Conservation (phyloP, 2,888 invertebrate genomes). For the Ectropis crepuscularia region DNA sequence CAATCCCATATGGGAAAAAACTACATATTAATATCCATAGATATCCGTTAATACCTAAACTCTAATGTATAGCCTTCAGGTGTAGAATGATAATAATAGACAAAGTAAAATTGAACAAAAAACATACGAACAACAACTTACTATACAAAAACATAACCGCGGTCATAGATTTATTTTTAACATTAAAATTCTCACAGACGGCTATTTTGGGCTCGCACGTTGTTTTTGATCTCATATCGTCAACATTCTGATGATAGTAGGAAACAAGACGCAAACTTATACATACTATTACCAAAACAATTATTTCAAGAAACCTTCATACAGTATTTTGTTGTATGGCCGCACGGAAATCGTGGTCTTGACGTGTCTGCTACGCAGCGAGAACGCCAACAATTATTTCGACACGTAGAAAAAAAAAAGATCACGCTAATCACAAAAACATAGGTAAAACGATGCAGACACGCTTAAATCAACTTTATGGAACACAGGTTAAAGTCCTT, state of each 20-base stretch:
- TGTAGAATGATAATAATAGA: background rate
- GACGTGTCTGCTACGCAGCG: background rate
- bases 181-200: conserved; percentile 46
- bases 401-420: conserved; percentile 12
- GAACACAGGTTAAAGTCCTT: background rate
- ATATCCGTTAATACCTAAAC: no score
- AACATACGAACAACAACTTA: background rate
- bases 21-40: no score
- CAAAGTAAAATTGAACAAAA: conserved; percentile 4
- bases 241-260: conserved; percentile 47
- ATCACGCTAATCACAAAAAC: conserved; percentile 11
- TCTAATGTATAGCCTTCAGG: no score
- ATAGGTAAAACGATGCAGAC: conserved; percentile 1
- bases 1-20: no score
- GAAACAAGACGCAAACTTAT: conserved; percentile 31
- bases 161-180: conserved; percentile 48
- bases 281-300: conserved; percentile 4
- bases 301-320: background rate
- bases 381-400: conserved; percentile 13
- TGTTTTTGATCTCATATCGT: conserved; percentile 37
- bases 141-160: conserved; percentile 12
- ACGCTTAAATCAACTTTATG: conserved; percentile 14
- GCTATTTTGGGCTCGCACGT: conserved; percentile 51
- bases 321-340: background rate
- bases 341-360: conserved; percentile 16